Conservation (phyloP, 2,888 invertebrate genomes). For the Cartodere bifasciata region DNA sequence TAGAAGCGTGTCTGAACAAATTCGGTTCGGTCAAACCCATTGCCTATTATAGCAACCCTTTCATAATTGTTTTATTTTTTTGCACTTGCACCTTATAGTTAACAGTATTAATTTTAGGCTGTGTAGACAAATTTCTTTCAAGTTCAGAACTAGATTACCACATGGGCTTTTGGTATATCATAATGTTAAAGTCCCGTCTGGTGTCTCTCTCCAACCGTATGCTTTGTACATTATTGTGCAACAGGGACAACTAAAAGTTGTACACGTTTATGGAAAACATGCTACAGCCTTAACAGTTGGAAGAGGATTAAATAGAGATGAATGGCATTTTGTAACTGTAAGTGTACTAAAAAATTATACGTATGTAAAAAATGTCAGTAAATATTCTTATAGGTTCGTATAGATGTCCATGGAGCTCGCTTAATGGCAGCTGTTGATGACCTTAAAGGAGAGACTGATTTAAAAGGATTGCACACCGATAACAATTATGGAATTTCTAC, state of each 20-base stretch:
- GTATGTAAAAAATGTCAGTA: too few relatives aligned
- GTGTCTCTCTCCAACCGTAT: conserved; percentile 68
- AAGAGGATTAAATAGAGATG: conserved; percentile 74
- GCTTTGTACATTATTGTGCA: conserved; percentile 85
- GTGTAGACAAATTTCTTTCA: conserved; percentile 78
- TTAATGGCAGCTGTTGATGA: conserved; percentile 80
- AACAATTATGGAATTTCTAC: conserved; percentile 78
- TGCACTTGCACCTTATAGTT: conserved; percentile 3
- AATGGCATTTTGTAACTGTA: conserved; percentile 81
- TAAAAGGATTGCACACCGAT: conserved; percentile 71
- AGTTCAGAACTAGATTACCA: conserved; percentile 76
- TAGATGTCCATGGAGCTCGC: conserved; percentile 75
- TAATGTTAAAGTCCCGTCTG: conserved; percentile 77
- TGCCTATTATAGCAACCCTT: too few relatives aligned
- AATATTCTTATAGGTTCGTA: conserved; percentile 44
- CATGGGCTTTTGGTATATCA: conserved; percentile 83
- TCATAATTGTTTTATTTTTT: too few relatives aligned
- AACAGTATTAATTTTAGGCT: conserved; percentile 42
- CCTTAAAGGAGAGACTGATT: conserved; percentile 64
- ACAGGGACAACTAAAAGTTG: conserved; percentile 83
- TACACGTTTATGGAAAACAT: conserved; percentile 82
- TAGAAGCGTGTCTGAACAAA: not conserved
- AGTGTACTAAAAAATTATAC: conserved; percentile 19
- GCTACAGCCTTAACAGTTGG: conserved; percentile 77
- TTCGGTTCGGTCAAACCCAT: too few relatives aligned